Evolutionary conservation across 2,113 vertebrate genomes (phyloP), one percentile per base, ranked within the genome.

Genomic region (Excalfactoria chinensis): DNA sequence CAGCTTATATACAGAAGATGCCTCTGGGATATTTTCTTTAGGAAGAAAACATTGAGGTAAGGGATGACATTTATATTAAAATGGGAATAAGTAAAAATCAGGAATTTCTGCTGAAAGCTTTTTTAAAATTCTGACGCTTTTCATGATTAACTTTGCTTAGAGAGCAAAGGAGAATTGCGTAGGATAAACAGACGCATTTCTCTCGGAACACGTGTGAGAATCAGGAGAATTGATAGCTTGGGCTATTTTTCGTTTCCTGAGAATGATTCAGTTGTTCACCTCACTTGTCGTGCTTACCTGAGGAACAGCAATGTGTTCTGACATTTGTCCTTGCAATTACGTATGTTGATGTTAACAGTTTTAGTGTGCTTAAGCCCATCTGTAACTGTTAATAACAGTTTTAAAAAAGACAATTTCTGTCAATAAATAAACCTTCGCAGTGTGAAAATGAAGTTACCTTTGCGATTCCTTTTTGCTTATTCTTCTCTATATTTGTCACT

Each of bases 241-340:
- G 1, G 21, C 51, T 76, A 32, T 35, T 79, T 77, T 84, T 44
- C 78, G 87, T 74, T 86, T 83, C 80, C 37, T 44, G 62, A 49
- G 78, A 92, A 84, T 75, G 66, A 28, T 20, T 78, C 28, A 10
- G 93, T 93, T 90, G n/a, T 66, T 82, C 30, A 2, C 13, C 1
- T 94, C 35, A 58, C 51, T 80, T 90, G 53, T 96, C 11, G 13
- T 86, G 60, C 58, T 93, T 84, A 83, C 73, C 63, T 93, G 46
- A 93, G 89, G 66, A 78, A 71, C 83, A 86, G 80, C 34, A 78
- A 44, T 87, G n/a, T 89, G 79, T 84, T 80, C 84, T 97, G 75
- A 95, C 72, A 62, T 70, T 95, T 95, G 46, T 60, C 88, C 93
- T 86, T 83, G 69, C 85, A 94, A 67, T 96, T 96, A 91, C 79